Percentiles rank a stretch among this genome's conserved stretches.
Conservation (phyloP, 2,797 vertebrate species). For the Novumbra hubbsi region DNA sequence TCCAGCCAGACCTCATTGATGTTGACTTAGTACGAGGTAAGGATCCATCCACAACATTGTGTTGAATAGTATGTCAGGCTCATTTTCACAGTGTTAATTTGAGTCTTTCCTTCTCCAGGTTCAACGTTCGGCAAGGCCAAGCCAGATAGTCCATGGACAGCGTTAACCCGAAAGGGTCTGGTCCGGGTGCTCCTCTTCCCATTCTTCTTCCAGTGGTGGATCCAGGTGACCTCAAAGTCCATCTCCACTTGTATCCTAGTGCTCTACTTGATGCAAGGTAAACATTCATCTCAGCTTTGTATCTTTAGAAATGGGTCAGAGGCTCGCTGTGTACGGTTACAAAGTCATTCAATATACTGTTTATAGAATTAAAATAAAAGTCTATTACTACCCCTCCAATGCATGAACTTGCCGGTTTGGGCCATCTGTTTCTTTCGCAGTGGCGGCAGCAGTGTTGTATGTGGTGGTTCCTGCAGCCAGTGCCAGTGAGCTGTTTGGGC, state of each 20-base stretch:
- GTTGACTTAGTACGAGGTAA: conserved; percentile 97
- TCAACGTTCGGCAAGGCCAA: conserved; percentile 98
- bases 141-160: conserved; percentile 92
- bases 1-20: conserved; percentile 96
- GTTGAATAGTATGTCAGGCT: neutral
- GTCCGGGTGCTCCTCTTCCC: conserved; percentile 94
- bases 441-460: conserved; percentile 82
- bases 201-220: conserved; percentile 96
- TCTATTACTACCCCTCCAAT: no score
- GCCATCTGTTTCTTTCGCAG: conserved; percentile 62
- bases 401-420: no score
- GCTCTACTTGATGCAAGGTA: conserved; percentile 94
- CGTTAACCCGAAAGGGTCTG: conserved; percentile 91
- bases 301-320: neutral
- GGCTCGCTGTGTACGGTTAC: neutral
- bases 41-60: conserved; percentile 22
- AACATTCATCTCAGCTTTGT: neutral
- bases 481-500: conserved; percentile 86
- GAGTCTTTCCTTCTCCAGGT: conserved; percentile 65
- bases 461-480: conserved; percentile 82
- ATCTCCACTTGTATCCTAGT: conserved; percentile 88
- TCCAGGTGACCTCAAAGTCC: conserved; percentile 90
- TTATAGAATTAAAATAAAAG: neutral
- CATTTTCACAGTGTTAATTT: conserved; percentile 7
- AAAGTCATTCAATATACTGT: neutral